A percentile compares a stretch with the other conserved stretches of the same genome.
Evolutionary conservation across 2,797 vertebrate genomes (phyloP).

Genomic region (Galagoides demidoff): DNA sequence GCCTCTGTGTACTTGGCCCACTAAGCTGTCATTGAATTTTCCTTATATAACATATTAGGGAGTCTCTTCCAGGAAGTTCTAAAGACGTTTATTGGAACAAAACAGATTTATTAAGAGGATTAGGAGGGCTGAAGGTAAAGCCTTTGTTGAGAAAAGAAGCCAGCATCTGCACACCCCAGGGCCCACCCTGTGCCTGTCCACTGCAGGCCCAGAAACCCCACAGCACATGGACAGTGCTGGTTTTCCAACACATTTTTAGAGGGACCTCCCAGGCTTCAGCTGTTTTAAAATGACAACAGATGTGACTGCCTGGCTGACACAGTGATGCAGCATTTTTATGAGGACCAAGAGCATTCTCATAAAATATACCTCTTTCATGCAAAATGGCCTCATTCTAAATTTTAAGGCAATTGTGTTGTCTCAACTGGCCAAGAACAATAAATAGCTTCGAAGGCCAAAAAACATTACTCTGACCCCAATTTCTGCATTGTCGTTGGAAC

Average conservation of each 20-base stretch:
- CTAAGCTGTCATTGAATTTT: neutral
- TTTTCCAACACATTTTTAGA: neutral
- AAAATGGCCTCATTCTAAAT: neutral
- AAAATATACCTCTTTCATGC: neutral
- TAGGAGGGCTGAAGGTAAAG: neutral
- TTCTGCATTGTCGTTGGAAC: neutral
- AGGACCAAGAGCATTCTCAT: neutral
- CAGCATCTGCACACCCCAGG: neutral
- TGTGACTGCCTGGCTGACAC: neutral
- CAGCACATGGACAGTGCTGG: neutral
- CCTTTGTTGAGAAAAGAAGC: neutral
- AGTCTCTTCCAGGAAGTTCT: neutral
- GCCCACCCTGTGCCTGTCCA: neutral
- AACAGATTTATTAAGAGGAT: neutral
- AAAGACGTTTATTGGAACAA: neutral
- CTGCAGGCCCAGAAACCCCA: neutral
- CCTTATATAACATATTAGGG: neutral
- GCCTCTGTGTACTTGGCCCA: rapidly evolving
- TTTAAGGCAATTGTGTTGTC: neutral
- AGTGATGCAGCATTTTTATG: neutral
- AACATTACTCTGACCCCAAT: neutral
- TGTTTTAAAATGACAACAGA: neutral
- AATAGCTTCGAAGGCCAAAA: neutral
- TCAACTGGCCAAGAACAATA: conserved; percentile 60
- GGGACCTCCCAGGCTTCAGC: neutral